Evolutionary conservation across 2,113 vertebrate genomes (phyloP).

Genomic region (Scolopax mira): DNA sequence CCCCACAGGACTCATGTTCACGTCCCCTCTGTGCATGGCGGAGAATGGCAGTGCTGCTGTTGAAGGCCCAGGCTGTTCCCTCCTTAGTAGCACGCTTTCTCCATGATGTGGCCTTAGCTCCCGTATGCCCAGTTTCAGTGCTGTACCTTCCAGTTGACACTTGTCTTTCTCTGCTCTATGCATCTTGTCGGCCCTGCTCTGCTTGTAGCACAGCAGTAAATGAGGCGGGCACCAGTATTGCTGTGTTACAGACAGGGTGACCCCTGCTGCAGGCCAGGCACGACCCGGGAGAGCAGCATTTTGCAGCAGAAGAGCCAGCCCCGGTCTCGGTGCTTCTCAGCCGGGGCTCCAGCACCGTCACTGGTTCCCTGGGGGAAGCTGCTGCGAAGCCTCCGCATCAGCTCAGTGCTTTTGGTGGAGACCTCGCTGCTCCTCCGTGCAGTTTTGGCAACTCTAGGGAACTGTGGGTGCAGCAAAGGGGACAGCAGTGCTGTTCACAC

Average conservation of each 20-base stretch:
- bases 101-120: neutral
- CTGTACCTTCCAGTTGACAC: too few relatives aligned
- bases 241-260: rapidly evolving
- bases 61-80: neutral
- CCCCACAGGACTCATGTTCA: rapidly evolving
- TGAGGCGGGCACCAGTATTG: rapidly evolving
- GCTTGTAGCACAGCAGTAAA: neutral
- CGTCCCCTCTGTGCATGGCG: rapidly evolving
- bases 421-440: neutral
- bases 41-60: neutral
- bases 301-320: too few relatives aligned
- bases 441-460: neutral
- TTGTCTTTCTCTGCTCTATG: rapidly evolving
- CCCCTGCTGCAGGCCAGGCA: neutral
- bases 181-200: neutral
- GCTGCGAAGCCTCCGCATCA: neutral
- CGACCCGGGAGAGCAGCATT: rapidly evolving
- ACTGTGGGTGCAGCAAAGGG: neutral
- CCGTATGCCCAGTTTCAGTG: neutral
- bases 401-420: neutral
- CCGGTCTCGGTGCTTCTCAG: neutral
- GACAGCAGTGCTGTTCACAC: neutral
- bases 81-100: neutral
- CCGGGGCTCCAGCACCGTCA: neutral
- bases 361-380: neutral